Conservation (phyloP, 2,113 vertebrate species). For the Megaceryle maxima region DNA sequence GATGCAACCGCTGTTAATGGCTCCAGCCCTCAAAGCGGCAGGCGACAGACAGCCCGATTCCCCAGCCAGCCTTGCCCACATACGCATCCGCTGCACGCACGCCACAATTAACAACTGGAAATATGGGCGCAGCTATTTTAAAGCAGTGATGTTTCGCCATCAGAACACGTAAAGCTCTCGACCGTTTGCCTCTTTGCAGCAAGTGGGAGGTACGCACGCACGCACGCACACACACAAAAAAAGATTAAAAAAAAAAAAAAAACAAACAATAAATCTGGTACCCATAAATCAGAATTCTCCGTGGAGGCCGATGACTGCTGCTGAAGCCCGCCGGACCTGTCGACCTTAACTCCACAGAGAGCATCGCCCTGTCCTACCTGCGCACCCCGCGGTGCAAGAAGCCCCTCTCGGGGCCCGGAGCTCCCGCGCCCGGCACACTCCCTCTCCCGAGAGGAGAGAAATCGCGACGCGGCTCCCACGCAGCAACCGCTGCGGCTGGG, state of each 20-base stretch:
- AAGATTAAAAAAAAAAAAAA: neutral
- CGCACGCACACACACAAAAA: neutral
- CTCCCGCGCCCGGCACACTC: neutral
- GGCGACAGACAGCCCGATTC: neutral
- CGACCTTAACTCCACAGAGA: neutral
- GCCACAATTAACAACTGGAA: neutral
- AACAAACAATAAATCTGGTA: neutral
- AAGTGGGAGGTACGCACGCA: neutral
- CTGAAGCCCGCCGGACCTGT: neutral
- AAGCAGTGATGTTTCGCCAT: neutral
- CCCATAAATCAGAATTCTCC: neutral
- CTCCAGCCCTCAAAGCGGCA: neutral
- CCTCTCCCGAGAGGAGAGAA: neutral
- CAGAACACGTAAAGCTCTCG: neutral
- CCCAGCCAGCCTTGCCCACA: slow-evolving; percentile 14
- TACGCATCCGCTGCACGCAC: neutral
- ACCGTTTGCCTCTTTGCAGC: neutral
- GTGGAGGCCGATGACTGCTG: neutral
- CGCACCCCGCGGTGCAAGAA: neutral
- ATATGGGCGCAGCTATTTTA: neutral
- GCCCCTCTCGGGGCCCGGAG: neutral
- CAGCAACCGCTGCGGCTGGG: neutral
- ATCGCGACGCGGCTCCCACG: neutral
- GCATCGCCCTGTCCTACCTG: neutral
- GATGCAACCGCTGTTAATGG: slow-evolving; percentile 31